Base-by-base conservation (phyloP, 2,797 vertebrate genomes). In the Mus caroli region DNA sequence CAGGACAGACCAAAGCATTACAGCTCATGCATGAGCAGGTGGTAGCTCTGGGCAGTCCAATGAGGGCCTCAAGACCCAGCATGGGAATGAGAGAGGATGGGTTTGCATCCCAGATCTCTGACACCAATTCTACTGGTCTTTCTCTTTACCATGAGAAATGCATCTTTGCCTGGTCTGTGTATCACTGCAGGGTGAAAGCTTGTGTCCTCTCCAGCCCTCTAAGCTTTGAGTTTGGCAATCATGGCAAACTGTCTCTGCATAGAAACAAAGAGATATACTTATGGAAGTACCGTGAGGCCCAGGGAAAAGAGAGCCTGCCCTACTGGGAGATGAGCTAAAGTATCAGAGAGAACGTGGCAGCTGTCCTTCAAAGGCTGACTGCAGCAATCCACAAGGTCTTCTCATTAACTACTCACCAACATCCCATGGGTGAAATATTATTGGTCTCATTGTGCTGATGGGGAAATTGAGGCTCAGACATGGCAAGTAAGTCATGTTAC, bases 401-500 rank as follows among this genome's bases (percentile, higher is more conserved):
- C 46, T 52, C 76, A 90, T n/a, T 50, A 62, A 82, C 88, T 14
- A 52, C 64, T 58, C 52, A 64, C 17, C 26, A 94, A 3, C 26
- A 9, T 67, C 43, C 88, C 79, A 26, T 26, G 60, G 26, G 69
- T 22, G 19, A 77, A 95, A 75, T 37, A 76, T 34, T 84, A 89
- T 28, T 58, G n/a, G 90, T 15, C 40, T 58, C 58, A 90, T 22
- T 73, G 88, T 58, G 73, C 69, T 94, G 83, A 87, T 34, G 28
- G 76, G 15, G 31, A 95, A 92, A 80, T 89, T 28, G 62, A 96
- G 62, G 62, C 83, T 75, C 69, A n/a, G n/a, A 90, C 50, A 92
- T 20, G 13, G 64, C 77, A 85, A 52, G 62, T 69, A 75, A 77
- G 58, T 77, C 56, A 80, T 71, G 26, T 37, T 54, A 40, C 64